Conservation (phyloP, 1,140 invertebrate species). For the Monochamus saltuarius region DNA sequence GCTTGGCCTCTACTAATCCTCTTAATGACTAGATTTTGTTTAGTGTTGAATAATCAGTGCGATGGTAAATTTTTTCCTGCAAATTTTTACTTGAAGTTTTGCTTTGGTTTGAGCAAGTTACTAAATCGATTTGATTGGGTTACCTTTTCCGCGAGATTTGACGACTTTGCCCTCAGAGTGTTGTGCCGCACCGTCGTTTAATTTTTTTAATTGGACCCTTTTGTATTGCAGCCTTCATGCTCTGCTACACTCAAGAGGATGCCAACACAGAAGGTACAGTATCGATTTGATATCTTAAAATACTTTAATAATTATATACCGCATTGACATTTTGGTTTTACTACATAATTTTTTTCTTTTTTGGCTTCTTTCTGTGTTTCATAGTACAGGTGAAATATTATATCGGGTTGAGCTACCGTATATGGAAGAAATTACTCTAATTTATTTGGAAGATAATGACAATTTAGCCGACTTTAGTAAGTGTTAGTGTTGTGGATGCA, state of each 20-base stretch:
- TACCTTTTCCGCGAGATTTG: too few species aligned
- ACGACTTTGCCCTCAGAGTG: too few species aligned
- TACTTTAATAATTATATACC: neutral
- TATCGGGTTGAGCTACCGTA: slow-evolving; percentile 85
- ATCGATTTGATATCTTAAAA: slow-evolving; percentile 34
- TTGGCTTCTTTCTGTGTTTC: slow-evolving; percentile 62
- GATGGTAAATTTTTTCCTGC: too few species aligned
- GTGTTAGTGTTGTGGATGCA: slow-evolving; percentile 58
- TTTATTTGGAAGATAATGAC: slow-evolving; percentile 80
- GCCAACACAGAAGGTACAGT: slow-evolving; percentile 82
- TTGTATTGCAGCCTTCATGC: slow-evolving; percentile 83
- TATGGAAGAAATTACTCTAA: slow-evolving; percentile 86
- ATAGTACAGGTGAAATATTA: slow-evolving; percentile 81
- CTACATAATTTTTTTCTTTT: slow-evolving; percentile 53
- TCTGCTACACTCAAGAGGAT: slow-evolving; percentile 89
- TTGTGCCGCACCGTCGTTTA: neutral
- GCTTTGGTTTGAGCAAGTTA: too few species aligned
- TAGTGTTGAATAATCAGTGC: too few species aligned
- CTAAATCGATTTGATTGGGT: too few species aligned
- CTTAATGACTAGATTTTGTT: too few species aligned
- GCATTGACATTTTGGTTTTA: slow-evolving; percentile 40
- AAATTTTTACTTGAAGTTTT: too few species aligned
- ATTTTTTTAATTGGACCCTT: slow-evolving; percentile 32
- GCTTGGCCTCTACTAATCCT: too few species aligned
- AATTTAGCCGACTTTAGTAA: slow-evolving; percentile 66